Evolutionary conservation across 2,797 vertebrate genomes (phyloP), one percentile per base, ranked within the genome.

Genomic region (Coreius guichenoti): DNA sequence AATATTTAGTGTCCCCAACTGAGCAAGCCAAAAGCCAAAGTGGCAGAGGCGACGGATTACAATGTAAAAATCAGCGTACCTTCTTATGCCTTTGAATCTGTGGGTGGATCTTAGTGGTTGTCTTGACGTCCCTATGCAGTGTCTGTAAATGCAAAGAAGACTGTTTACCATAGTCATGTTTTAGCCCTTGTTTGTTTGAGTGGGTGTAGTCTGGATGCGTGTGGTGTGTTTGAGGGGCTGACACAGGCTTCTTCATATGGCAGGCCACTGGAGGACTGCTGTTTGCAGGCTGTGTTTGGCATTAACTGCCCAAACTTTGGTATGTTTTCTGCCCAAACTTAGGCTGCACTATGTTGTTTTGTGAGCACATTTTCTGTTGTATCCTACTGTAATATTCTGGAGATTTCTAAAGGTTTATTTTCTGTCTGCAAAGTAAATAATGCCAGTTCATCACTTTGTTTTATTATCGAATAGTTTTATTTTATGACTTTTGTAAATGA

Each of bases 161-260:
- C 39, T 81, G 68, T 81, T 85, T 85, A 85, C 83, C 83, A 85
- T 80, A 85, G 54, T 79, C 67, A 85, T 79, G 83, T 49, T 85
- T 85, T 85, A 70, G 39, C 75, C 39, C 76, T 80, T 85, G 76
- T 85, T 85, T 85, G 83, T 85, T 79, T 72, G 67, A 63, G 65
- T 58, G 76, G 65, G 75, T 85, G 77, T 85, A 74, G 68, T 81
- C 69, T 8, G 56, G 70, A 74, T 85, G 45, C 33, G 26, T 84
- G 63, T 84, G 82, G 65, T 84, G 75, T 85, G 77, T 85, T 80
- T 74, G 84, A 85, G 69, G 51, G 65, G 83, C 65, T 67, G 84
- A 85, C 84, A 80, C 69, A 29, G 76, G 75, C 67, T 70, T 70
- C 65, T 85, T 85, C 78, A 80, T 81, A 80, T 85, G 69, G 84